These are phyloP conservation scores for Eospalax fontanierii DNA, from an alignment of 2,797 vertebrate species.

Conservation along the genomic window DNA sequence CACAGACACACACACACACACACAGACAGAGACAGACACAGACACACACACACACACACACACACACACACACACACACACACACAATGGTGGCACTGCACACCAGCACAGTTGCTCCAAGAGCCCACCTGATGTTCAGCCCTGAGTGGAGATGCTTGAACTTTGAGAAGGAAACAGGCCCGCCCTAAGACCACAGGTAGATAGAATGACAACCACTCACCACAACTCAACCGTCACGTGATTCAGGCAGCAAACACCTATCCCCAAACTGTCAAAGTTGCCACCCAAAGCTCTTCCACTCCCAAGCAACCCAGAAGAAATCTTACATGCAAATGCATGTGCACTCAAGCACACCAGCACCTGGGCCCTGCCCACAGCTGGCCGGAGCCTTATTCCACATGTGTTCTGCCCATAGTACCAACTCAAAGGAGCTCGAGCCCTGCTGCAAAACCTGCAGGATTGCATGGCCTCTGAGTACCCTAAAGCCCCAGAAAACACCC, in stretches of 20 bases:
- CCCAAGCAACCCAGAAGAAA: not conserved
- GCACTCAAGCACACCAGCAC: not conserved
- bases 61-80: no score
- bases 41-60: no score
- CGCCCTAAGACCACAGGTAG: accelerated
- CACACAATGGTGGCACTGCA: not conserved
- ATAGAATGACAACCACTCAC: not conserved
- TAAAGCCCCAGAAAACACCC: not conserved
- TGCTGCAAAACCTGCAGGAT: not conserved
- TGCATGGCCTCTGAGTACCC: not conserved
- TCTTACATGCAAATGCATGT: not conserved
- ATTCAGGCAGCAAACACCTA: not conserved
- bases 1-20: not conserved
- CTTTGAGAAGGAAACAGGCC: not conserved
- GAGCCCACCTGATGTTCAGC: accelerated
- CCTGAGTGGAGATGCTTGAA: not conserved
- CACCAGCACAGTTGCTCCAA: accelerated
- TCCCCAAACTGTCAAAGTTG: not conserved
- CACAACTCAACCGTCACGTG: not conserved
- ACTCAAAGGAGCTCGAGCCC: not conserved
- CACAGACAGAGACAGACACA: not conserved
- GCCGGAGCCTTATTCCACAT: accelerated
- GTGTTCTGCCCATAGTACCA: not conserved
- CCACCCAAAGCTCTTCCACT: not conserved
- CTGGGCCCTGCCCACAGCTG: accelerated